These are phyloP conservation scores for Lysiphlebus fabarum DNA, from an alignment of 1,140 invertebrate species.

Conservation along the genomic window DNA sequence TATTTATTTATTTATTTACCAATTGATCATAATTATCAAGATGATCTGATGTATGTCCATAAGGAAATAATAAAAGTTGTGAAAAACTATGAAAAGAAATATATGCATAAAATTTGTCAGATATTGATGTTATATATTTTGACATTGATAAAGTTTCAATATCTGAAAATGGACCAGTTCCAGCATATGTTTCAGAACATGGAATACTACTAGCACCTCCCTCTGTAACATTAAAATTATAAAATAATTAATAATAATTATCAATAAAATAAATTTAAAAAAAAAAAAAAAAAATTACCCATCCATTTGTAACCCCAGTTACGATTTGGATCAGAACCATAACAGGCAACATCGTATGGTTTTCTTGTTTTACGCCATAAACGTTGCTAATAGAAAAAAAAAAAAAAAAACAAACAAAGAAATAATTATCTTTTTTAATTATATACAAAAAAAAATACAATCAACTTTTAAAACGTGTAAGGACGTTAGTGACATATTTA, in stretches of 20 bases:
- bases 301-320: constrained; percentile 74
- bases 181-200: constrained; percentile 71
- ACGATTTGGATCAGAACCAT: constrained; percentile 70
- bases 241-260: constrained; percentile 9
- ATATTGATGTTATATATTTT: constrained; percentile 52
- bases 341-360: constrained; percentile 55
- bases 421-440: not conserved
- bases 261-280: constrained; percentile 5
- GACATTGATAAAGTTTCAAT: constrained; percentile 64
- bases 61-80: constrained; percentile 70
- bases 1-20: constrained; percentile 43
- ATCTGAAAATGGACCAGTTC: constrained; percentile 70
- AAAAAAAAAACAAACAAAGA: not conserved
- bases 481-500: not conserved
- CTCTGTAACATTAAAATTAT: constrained; percentile 43
- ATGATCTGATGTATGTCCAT: constrained; percentile 61
- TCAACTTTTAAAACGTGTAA: too few relatives aligned
- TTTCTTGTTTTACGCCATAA: constrained; percentile 74
- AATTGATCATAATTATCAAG: constrained; percentile 63
- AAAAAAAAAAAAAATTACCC: constrained; percentile 39
- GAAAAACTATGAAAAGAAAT: constrained; percentile 76
- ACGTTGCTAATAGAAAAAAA: constrained; percentile 55
- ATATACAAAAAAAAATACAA: not conserved
- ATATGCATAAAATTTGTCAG: constrained; percentile 62
- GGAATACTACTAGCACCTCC: constrained; percentile 65